Conservation (phyloP, 2,797 vertebrate genomes). For the Gobionotothen gibberifrons region DNA sequence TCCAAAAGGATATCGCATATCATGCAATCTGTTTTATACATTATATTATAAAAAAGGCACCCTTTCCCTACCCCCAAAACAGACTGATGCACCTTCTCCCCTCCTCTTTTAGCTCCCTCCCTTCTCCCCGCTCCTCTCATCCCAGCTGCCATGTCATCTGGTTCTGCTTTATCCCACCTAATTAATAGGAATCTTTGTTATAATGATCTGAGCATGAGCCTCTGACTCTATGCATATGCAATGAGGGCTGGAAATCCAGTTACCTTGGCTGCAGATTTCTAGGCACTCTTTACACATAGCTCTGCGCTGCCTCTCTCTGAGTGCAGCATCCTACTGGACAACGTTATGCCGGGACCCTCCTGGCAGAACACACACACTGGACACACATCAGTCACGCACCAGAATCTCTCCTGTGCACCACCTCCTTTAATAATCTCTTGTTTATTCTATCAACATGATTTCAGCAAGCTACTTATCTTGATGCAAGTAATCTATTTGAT, state of each 20-base stretch:
- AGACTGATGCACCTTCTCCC: slow-evolving; percentile 66
- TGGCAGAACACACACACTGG: slow-evolving; percentile 53
- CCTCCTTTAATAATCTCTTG: slow-evolving; percentile 88
- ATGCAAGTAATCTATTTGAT: slow-evolving; percentile 91
- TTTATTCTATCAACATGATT: slow-evolving; percentile 88
- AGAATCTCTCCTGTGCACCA: slow-evolving; percentile 36
- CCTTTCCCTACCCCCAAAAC: slow-evolving; percentile 37
- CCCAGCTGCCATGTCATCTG: slow-evolving; percentile 82
- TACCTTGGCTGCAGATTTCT: slow-evolving; percentile 74
- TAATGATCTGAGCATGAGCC: slow-evolving; percentile 83
- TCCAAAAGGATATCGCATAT: slow-evolving; percentile 21
- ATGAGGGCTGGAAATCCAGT: slow-evolving; percentile 76
- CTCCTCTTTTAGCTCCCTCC: slow-evolving; percentile 60
- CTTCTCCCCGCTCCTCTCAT: slow-evolving; percentile 72
- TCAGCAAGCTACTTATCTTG: slow-evolving; percentile 89
- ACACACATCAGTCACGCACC: slow-evolving; percentile 57
- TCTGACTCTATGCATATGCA: slow-evolving; percentile 84
- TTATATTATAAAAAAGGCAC: slow-evolving; percentile 32
- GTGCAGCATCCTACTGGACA: slow-evolving; percentile 43
- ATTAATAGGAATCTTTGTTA: slow-evolving; percentile 89
- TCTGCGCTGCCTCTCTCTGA: slow-evolving; percentile 36
- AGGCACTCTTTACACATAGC: slow-evolving; percentile 58
- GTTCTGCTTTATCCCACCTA: slow-evolving; percentile 85
- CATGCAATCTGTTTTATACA: slow-evolving; percentile 19
- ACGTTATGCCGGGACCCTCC: slow-evolving; percentile 37